Percentiles rank a stretch among this genome's conserved stretches.
phyloP scores from a whole-genome alignment of 2,113 vertebrate species.

The Aegithalos caudatus region DNA sequence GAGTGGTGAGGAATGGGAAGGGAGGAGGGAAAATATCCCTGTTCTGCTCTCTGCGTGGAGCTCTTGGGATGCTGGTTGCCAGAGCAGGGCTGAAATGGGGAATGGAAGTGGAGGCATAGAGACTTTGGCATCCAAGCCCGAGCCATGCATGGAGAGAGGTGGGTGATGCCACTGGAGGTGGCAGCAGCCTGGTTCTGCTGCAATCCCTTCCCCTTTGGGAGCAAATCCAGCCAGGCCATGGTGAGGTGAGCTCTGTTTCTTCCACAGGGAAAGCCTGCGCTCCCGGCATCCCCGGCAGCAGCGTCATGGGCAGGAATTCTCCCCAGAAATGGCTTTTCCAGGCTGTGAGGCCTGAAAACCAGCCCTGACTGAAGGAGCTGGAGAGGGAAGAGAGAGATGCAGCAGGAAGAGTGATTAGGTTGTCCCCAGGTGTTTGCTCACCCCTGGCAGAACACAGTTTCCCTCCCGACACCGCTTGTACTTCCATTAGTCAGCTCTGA shows the following conservation, averaged over 20 bases:
- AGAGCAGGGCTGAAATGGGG: neutral
- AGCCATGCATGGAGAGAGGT: rapidly evolving
- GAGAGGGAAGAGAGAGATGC: conserved; percentile 39
- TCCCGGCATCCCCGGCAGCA: rapidly evolving
- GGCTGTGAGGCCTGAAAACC: neutral
- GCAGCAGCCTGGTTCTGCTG: neutral
- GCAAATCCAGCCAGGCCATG: neutral
- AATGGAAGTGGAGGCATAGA: neutral
- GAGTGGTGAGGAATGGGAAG: neutral
- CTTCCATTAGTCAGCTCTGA: conserved; percentile 65
- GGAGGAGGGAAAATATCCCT: neutral
- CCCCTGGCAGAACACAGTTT: conserved; percentile 15
- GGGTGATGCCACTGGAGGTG: neutral
- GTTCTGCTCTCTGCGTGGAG: rapidly evolving
- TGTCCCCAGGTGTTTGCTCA: conserved; percentile 59
- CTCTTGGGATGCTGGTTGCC: neutral
- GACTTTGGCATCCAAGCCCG: neutral
- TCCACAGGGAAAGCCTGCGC: rapidly evolving
- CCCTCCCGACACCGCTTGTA: conserved; percentile 43
- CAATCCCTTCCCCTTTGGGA: neutral
- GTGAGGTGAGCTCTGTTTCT: rapidly evolving
- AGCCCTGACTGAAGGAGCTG: neutral
- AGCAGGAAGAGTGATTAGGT: conserved; percentile 16
- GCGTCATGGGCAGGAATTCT: rapidly evolving
- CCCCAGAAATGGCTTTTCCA: neutral